Conservation (phyloP, 2,888 invertebrate genomes). For the Nomada ruficornis region DNA sequence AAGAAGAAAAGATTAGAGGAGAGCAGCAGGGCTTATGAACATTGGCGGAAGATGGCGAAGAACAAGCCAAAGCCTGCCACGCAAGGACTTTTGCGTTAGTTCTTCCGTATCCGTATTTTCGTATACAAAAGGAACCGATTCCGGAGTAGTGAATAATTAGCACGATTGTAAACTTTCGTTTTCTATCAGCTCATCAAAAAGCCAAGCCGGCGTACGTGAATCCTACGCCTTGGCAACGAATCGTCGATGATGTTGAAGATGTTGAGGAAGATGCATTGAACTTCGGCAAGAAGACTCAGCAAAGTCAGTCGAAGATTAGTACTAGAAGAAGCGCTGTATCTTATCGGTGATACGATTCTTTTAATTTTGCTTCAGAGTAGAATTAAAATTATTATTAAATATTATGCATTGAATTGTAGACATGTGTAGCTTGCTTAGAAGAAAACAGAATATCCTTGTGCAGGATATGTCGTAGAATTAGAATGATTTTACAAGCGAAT, state of each 20-base stretch:
- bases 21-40: constrained; percentile 87
- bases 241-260: constrained; percentile 73
- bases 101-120: constrained; percentile 13
- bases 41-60: constrained; percentile 88
- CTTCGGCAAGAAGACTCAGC: constrained; percentile 23
- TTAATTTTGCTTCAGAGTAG: constrained; percentile 17
- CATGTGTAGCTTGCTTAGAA: not conserved
- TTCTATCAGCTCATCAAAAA: constrained; percentile 86
- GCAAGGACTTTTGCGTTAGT: constrained; percentile 87
- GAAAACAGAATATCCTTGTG: constrained; percentile 5
- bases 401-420: constrained; percentile 18
- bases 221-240: constrained; percentile 88
- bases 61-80: constrained; percentile 87
- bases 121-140: not conserved
- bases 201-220: constrained; percentile 88
- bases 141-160: too few species aligned
- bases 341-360: constrained; percentile 56
- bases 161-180: not conserved
- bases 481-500: constrained; percentile 25
- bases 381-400: constrained; percentile 5
- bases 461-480: constrained; percentile 3
- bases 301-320: constrained; percentile 50
- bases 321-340: constrained; percentile 53
- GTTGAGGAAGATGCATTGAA: constrained; percentile 45
- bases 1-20: constrained; percentile 85